Base-by-base conservation (phyloP, 2,113 vertebrate species). In the Xenopus laevis region DNA sequence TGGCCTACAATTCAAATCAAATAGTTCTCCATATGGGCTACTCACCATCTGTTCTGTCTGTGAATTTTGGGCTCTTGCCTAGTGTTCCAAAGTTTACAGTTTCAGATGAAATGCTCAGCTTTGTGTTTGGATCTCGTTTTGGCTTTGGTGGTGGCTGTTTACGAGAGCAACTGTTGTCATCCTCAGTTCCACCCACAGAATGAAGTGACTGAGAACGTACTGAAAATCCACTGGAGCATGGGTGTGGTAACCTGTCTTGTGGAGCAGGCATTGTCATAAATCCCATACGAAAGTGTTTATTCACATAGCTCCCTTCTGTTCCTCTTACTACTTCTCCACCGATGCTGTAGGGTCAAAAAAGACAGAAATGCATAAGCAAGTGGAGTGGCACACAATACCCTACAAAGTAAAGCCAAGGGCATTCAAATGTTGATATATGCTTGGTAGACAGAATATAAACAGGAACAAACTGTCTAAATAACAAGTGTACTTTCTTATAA, bases 221-320 rank as follows among this genome's bases (percentile, higher is more conserved):
- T 0, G 93, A 85, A 73, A 98, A 97, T 64, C 95, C 95, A 13
- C 89, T 92, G 74, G 91, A 89, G 73, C 95, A 96, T 2, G 93
- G 89, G 1, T 94, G 91, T 0, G 94, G 92, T 75, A 95, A 83
- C 57, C 96, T 90, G 86, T 99, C 96, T 84, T 97, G 96, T 47
- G 96, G 94, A 4, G 94, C 95, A 0, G 97, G 96, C 96, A 98
- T 95, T 0, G 97, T 99, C 96, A 98, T 97, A 85, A 95, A 98
- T 69, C 96, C 97, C 94, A 98, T 95, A 62, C 97, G 93, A 84
- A 96, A 98, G 78, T 98, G 95, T 79, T 96, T 98, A 72, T 95
- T 93, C 58, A 87, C 84, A 10, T 96, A 96, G 23, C 89, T 89
- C 6, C 88, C 89, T 20, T 97, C 95, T 64, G 92, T 90, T 83